Conservation (phyloP, 2,113 vertebrate species). For the Ophthalmolycus amberensis region DNA sequence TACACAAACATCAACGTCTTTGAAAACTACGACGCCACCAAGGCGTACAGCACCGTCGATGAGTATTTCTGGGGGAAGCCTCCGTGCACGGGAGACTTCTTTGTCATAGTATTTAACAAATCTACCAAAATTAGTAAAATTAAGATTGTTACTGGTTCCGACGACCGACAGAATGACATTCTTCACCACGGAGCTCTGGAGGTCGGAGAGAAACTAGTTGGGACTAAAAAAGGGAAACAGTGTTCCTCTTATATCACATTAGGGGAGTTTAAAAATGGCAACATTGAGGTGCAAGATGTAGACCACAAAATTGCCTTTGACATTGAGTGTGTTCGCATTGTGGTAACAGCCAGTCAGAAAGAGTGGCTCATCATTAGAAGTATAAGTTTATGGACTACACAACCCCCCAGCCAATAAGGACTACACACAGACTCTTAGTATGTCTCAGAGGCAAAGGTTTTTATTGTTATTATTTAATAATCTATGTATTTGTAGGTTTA, state of each 20-base stretch:
- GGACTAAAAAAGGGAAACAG: conserved; percentile 89
- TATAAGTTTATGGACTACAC: conserved; percentile 96
- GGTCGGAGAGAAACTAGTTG: conserved; percentile 90
- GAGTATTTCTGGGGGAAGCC: conserved; percentile 99
- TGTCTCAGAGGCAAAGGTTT: conserved; percentile 43
- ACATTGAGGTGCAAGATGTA: conserved; percentile 92
- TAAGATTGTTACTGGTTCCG: conserved; percentile 93
- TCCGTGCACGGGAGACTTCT: conserved; percentile 92
- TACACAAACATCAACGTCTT: conserved; percentile 98
- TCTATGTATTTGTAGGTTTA: conserved; percentile 60
- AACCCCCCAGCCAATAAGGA: conserved; percentile 84
- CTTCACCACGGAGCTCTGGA: conserved; percentile 94
- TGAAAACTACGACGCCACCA: conserved; percentile 94
- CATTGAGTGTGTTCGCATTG: conserved; percentile 93
- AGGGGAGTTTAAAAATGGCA: conserved; percentile 95
- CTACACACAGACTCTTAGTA: conserved; percentile 54
- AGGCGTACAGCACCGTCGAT: conserved; percentile 94
- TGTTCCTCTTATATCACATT: conserved; percentile 92
- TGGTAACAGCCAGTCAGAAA: conserved; percentile 93
- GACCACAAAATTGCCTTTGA: conserved; percentile 95
- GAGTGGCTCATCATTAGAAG: conserved; percentile 98
- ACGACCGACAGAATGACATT: conserved; percentile 95
- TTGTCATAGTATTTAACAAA: conserved; percentile 92
- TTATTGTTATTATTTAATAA: conserved; percentile 48
- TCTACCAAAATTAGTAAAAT: conserved; percentile 93